Evolutionary conservation across 2,888 invertebrate species (phyloP), one percentile per base, ranked within the genome.

Genomic region (Thecophora atra): DNA sequence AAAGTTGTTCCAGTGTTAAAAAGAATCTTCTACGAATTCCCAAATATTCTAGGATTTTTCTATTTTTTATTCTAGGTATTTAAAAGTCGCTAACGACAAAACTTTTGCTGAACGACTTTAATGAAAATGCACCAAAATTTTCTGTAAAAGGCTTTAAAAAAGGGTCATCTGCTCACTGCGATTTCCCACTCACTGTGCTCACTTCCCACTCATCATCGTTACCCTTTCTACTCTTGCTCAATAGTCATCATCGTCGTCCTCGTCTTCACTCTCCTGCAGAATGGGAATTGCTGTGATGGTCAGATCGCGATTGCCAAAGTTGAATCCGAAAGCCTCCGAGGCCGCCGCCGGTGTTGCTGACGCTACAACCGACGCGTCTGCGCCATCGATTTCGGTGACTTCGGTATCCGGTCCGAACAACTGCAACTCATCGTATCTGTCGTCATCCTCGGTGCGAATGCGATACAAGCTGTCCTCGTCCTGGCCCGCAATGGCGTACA

Each of bases 391-490:
- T 71, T 75, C 77, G 21, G 69, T 75, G 2, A 65, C 72, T 66
- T 76, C 79, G 54, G 75, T 77, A 56, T 60, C 73, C 54, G 74
- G 71, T 56, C 66, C 74, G 62, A 71, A 74, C 19, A 70, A n/a
- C 63, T 72, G 73, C 24, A 71, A 44, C 15, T 76, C 77, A 4
- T 73, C 74, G 42, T 72, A 76, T 13, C 78, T 80, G 37, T 77
- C 72, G 56, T 83, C 84, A 63, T 84, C 85, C 72, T 85, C 85
- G 67, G 80, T 83, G 51, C 83, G 83, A 78, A 85, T 85, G 74
- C 84, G 78, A 79, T 82, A 85, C 24, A 84, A 79, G 28, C 80
- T 79, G 51, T 83, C 79, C 70, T 85, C 84, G 37, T 83, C 83
- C 24, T 52, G 52, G 21, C 83, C 77, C n/a, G 79, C 78, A n/a